These are phyloP conservation scores for Epinotia nisella DNA, from an alignment of 2,888 invertebrate genomes.

Conservation along the genomic window DNA sequence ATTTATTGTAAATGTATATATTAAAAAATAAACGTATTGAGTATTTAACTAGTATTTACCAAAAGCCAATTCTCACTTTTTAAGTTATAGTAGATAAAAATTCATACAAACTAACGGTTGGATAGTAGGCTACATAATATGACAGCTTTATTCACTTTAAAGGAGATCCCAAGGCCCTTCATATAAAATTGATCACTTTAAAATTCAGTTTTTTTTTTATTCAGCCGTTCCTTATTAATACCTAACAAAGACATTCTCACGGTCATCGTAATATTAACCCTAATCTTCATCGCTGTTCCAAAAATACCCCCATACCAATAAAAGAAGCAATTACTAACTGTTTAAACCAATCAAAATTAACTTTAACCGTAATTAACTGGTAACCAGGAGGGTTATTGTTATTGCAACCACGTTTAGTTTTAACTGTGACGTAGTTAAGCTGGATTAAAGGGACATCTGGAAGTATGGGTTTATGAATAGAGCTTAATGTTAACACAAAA, in stretches of 20 bases:
- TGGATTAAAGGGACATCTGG: conserved; percentile 19
- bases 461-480: not conserved
- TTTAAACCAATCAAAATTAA: conserved; percentile 33
- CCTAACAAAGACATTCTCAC: conserved; percentile 5
- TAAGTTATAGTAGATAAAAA: not conserved
- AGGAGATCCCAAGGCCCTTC: too few species aligned
- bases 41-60: not conserved
- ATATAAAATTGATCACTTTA: not conserved
- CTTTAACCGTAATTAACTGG: conserved; percentile 53
- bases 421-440: conserved; percentile 14
- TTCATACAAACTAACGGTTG: not conserved
- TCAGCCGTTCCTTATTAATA: not conserved
- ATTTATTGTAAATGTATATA: not conserved
- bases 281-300: conserved; percentile 12
- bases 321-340: conserved; percentile 27
- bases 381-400: conserved; percentile 12
- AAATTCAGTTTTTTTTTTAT: not conserved
- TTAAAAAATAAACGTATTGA: not conserved
- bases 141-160: not conserved
- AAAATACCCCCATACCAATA: conserved; percentile 33
- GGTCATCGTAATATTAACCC: not conserved
- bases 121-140: not conserved
- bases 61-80: not conserved
- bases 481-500: not conserved
- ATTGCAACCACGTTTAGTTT: conserved; percentile 22